Conservation (phyloP, 2,888 invertebrate species). For the Fragum sueziense region DNA sequence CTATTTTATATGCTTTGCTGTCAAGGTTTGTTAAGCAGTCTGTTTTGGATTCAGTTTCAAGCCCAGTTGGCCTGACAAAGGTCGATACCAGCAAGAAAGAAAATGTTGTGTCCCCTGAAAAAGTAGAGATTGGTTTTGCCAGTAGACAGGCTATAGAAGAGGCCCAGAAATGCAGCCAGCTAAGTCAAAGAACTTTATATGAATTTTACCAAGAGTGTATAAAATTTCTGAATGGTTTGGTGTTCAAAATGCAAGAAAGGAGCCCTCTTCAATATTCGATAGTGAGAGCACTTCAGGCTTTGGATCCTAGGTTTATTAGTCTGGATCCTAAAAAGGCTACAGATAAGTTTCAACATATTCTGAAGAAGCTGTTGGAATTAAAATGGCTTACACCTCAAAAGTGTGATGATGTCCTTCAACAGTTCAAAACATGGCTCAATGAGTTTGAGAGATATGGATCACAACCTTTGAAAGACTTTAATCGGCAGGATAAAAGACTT, state of each 20-base stretch:
- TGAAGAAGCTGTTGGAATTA: background rate
- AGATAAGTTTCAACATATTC: background rate
- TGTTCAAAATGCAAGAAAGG: constrained; percentile 9
- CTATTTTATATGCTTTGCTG: background rate
- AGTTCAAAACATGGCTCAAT: constrained; percentile 7
- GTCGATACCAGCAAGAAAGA: constrained; percentile 2
- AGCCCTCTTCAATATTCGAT: constrained; percentile 17
- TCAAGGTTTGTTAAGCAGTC: constrained; percentile 9
- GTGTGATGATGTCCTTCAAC: constrained; percentile 4
- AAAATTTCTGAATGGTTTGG: constrained; percentile 1
- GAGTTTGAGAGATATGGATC: background rate
- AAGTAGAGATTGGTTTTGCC: constrained; percentile 32
- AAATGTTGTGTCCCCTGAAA: constrained; percentile 8
- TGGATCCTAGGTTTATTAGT: background rate
- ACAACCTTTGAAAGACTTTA: background rate
- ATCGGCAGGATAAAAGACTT: background rate
- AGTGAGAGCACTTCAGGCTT: constrained; percentile 5
- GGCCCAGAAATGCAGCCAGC: background rate
- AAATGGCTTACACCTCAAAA: background rate
- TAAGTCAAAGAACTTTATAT: constrained; percentile 1
- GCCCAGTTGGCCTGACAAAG: background rate
- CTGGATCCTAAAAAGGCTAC: background rate
- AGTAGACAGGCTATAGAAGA: constrained; percentile 4
- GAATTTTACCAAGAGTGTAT: constrained; percentile 26
- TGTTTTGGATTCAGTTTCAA: background rate